Evolutionary conservation across 1,140 invertebrate species (phyloP).

Genomic region (Hyles vespertilio): DNA sequence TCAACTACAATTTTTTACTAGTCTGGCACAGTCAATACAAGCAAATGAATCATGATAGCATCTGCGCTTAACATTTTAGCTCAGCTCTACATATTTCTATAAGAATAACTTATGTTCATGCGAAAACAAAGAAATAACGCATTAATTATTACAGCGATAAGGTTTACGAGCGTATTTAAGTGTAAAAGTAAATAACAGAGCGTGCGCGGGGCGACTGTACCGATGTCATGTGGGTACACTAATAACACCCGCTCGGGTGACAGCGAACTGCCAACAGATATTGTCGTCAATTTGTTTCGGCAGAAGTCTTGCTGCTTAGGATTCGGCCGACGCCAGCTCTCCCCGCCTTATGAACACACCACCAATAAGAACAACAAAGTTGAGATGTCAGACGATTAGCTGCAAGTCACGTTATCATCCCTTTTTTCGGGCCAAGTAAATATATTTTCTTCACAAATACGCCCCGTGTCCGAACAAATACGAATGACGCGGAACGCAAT

Average conservation of each 20-base stretch:
- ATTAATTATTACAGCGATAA: too few species aligned
- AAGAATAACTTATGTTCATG: too few species aligned
- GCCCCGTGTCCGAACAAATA: slow-evolving; percentile 15
- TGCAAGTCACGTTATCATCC: slow-evolving; percentile 47
- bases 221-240: slow-evolving; percentile 22
- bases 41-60: too few species aligned
- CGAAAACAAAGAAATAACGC: too few species aligned
- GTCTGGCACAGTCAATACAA: too few species aligned
- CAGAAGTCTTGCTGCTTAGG: slow-evolving; percentile 51
- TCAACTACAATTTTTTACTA: too few species aligned
- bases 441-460: slow-evolving; percentile 36
- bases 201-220: background rate
- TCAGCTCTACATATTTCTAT: too few species aligned
- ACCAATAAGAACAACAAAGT: slow-evolving; percentile 67
- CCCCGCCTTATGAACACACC: slow-evolving; percentile 58
- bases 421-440: slow-evolving; percentile 39
- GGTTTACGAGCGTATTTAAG: too few species aligned
- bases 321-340: slow-evolving; percentile 44
- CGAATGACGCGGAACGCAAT: slow-evolving; percentile 3
- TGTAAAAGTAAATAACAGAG: too few species aligned
- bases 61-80: too few species aligned
- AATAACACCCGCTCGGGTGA: slow-evolving; percentile 52
- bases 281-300: slow-evolving; percentile 68
- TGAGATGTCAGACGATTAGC: slow-evolving; percentile 65
- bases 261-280: slow-evolving; percentile 57